Base-by-base conservation (phyloP, 2,888 invertebrate genomes). In the Mimumesa dahlbomi region DNA sequence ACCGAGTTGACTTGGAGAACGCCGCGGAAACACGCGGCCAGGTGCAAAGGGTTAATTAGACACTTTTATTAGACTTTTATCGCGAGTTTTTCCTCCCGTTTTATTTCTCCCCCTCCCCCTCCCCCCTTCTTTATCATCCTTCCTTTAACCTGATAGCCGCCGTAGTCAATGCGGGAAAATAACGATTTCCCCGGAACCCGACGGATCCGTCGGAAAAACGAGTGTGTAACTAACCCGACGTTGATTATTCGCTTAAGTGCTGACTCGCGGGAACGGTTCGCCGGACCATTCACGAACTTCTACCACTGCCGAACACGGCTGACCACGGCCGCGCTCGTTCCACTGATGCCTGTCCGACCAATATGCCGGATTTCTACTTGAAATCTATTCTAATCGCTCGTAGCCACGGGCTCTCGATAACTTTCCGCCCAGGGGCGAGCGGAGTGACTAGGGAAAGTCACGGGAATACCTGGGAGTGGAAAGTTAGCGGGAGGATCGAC, bases 231-330 rank as follows among this genome's bases (percentile, higher is more conserved):
- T 6, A 19, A 52, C 19, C 42, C 46, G 6, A 18, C 7, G 19
- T 13, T 54, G 67, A 59, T 67, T 69, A 59, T 67, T 59, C 59
- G 59, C n/a, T n/a, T 13, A 72, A 72, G 36, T 46, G 64, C 72
- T 70, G 70, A 68, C 68, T 46, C 40, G 50, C 34, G 19, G 42
- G n/a, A 68, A 36, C 53, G 49, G 31, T 25, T 14, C 46, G 56
- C 49, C 42, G 19, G 61, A 57, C 53, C 38, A 34, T 57, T 16
- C 52, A 11, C 38, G 6, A 21, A 53, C 53, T 57, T 53, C 52
- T 38, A 48, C 61, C 7, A 48, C 22, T 38, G 9, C 4, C 18
- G 56, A 46, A 29, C 16, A 9, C 11, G 67, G 18, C 61, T 29
- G 61, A 61, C 50, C 50, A 46, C 13, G 16, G 25, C 1, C 21